A percentile compares a stretch with the other conserved stretches of the same genome.
Evolutionary conservation across 2,797 vertebrate genomes (phyloP).

Genomic region (Chiloscyllium punctatum): DNA sequence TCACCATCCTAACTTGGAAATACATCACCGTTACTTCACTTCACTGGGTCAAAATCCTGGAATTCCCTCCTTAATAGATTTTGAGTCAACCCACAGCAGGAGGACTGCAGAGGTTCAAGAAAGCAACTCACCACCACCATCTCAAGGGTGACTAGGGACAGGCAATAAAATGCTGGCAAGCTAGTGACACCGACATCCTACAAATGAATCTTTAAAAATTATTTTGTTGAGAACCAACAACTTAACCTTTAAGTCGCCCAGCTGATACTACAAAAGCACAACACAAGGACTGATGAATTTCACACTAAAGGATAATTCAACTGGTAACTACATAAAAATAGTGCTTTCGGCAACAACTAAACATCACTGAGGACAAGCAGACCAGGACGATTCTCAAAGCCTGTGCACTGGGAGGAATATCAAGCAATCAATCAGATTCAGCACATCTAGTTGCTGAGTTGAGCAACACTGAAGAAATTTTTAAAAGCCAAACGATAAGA

Average conservation of each 20-base stretch:
- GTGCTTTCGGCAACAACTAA: neutral
- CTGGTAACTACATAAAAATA: neutral
- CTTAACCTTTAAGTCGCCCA: neutral
- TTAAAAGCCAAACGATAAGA: neutral
- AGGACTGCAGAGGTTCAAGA: too few relatives aligned
- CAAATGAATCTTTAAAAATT: too few relatives aligned
- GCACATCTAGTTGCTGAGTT: neutral
- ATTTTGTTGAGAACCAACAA: neutral
- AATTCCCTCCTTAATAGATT: too few relatives aligned
- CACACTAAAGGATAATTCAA: neutral
- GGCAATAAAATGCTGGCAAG: too few relatives aligned
- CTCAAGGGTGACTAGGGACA: too few relatives aligned
- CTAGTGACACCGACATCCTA: too few relatives aligned
- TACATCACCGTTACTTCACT: too few relatives aligned
- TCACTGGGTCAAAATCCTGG: too few relatives aligned
- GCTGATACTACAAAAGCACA: neutral
- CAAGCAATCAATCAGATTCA: neutral
- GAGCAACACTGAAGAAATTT: neutral
- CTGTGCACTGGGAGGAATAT: neutral
- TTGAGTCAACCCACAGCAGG: too few relatives aligned
- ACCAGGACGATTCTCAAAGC: neutral
- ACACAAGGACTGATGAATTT: neutral
- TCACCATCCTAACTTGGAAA: too few relatives aligned
- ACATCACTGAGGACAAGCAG: neutral
- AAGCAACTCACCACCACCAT: too few relatives aligned